phyloP scores from a whole-genome alignment of 2,797 vertebrate species.

The Tamandua tetradactyla region DNA sequence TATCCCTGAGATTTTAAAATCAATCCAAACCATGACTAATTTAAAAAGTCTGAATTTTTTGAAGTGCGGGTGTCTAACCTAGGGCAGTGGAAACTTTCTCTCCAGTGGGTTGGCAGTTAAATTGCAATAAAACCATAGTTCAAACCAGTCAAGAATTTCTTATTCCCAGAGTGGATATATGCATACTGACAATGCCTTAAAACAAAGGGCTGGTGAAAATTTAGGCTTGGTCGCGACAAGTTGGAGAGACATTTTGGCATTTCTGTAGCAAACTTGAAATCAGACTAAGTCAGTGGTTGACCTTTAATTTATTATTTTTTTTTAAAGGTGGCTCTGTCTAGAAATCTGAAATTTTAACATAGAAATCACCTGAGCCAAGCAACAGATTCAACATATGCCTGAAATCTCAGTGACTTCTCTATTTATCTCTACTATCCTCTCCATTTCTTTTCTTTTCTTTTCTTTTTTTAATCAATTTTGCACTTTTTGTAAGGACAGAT shows the following conservation, averaged over 20 bases:
- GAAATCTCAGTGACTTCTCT: neutral
- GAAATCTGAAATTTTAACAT: neutral
- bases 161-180: fast-evolving
- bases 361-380: neutral
- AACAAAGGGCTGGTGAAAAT: neutral
- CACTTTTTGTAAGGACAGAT: neutral
- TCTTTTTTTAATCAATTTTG: neutral
- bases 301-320: no score
- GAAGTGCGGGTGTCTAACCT: neutral
- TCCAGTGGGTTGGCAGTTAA: neutral
- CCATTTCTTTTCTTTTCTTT: neutral
- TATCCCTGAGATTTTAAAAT: neutral
- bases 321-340: neutral
- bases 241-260: no score
- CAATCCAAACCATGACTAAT: neutral
- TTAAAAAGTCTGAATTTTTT: neutral
- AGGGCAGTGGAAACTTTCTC: neutral
- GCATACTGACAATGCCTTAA: neutral
- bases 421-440: fast-evolving
- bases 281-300: neutral
- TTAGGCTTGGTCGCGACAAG: no score
- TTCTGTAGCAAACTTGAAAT: neutral
- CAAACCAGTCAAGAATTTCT: no score
- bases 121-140: neutral
- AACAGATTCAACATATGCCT: no score